Conservation (phyloP, 1,140 invertebrate species). For the Macrocentrus cingulum region DNA sequence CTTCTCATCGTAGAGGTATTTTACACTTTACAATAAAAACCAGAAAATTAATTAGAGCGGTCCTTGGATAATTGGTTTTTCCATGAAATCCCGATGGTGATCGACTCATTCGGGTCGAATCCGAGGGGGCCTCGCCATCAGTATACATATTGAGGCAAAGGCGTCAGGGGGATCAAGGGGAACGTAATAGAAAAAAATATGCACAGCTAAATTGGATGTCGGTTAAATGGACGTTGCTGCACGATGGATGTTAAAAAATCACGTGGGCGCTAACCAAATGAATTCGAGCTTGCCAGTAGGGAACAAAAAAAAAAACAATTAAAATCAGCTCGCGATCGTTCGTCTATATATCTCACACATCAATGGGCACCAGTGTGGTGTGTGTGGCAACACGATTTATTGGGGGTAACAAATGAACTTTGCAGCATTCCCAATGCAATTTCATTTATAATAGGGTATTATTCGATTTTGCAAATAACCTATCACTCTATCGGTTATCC, state of each 20-base stretch:
- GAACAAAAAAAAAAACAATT: slow-evolving; percentile 12
- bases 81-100: slow-evolving; percentile 24
- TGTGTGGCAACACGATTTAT: background rate
- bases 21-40: slow-evolving; percentile 29
- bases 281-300: slow-evolving; percentile 10
- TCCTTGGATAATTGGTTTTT: slow-evolving; percentile 30
- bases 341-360: background rate
- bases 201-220: slow-evolving; percentile 34
- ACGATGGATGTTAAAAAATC: slow-evolving; percentile 36
- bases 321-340: background rate
- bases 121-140: slow-evolving; percentile 2
- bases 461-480: background rate
- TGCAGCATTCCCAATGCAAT: slow-evolving; percentile 1
- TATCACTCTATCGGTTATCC: too few species aligned
- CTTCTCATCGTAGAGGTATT: slow-evolving; percentile 3
- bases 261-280: slow-evolving; percentile 24
- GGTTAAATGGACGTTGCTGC: slow-evolving; percentile 32
- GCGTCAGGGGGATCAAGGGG: background rate
- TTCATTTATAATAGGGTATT: background rate
- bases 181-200: slow-evolving; percentile 31
- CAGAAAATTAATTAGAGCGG: slow-evolving; percentile 28
- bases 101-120: slow-evolving; percentile 17
- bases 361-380: background rate
- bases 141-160: slow-evolving; percentile 11
- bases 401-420: background rate